Evolutionary conservation across 2,113 vertebrate species (phyloP), one percentile per base, ranked within the genome.

Genomic region (Pithys albifrons): DNA sequence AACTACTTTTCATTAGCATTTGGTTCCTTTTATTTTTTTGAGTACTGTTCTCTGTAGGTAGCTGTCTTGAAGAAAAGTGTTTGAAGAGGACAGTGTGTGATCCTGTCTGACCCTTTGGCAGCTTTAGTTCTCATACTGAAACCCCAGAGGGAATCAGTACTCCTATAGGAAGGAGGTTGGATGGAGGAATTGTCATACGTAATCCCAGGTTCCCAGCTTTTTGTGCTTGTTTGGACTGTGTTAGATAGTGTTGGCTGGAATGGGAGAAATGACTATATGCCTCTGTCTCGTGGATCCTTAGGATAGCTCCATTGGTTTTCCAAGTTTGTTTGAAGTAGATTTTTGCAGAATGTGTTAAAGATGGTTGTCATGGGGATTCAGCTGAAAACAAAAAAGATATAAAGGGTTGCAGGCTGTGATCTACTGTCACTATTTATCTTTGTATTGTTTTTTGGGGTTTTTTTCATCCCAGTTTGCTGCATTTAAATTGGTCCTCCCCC

Each of bases 331-430:
- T 83, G 76, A 90, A 94, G 93, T 48, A 45, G 43, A 20, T 51
- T 70, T 88, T 79, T 91, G 27, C 39, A 72, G 45, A 49, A 72
- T 52, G 17, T 88, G 49, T 93, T 77, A 84, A 71, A 0, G 3
- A 66, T 49, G 82, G 88, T 97, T 95, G 93, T 86, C 95, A 96
- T 90, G 85, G 93, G 92, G 80, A 96, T 91, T 92, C 69, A 89
- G 48, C 64, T 74, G 83, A 88, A 94, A 96, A 95, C n/a, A 61
- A 67, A 91, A 88, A 8, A 88, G 93, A 74, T 70, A 86, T 52
- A 92, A 91, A 95, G 59, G 58, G 16, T 52, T 92, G 22, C 83
- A 75, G 93, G 31, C 73, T 95, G 52, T 91, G 82, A 89, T 94
- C 90, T 84, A 24, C 88, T 94, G 89, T 94, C 85, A 92, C 33